phyloP scores from a whole-genome alignment of 2,797 vertebrate genomes.

The Tragopan temminckii region DNA sequence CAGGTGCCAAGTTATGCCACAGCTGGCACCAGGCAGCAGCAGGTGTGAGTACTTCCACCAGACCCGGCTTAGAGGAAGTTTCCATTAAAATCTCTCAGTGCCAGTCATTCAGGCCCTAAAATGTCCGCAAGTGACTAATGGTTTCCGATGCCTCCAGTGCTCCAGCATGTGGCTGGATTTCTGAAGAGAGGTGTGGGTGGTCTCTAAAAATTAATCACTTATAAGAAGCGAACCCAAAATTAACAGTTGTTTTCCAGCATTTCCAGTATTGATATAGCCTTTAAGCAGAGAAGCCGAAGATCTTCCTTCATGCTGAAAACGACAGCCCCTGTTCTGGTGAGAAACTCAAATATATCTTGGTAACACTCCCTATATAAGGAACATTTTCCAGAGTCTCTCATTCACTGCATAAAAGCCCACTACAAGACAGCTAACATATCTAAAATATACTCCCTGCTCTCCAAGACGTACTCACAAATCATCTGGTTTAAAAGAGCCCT shows the following conservation, averaged over 20 bases:
- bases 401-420: slow-evolving; percentile 7
- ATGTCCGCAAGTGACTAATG: neutral
- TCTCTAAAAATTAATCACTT: neutral
- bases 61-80: neutral
- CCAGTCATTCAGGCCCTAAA: neutral
- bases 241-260: neutral
- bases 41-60: neutral
- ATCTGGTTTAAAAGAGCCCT: slow-evolving; percentile 15
- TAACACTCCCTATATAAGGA: slow-evolving; percentile 9
- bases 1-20: fast-evolving
- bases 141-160: neutral
- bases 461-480: slow-evolving; percentile 16
- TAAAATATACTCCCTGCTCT: slow-evolving; percentile 2
- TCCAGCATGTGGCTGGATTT: neutral
- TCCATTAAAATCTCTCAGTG: neutral
- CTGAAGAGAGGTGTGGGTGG: neutral
- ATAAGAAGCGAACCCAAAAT: neutral
- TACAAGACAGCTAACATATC: slow-evolving; percentile 15
- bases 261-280: neutral
- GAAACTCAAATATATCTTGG: slow-evolving; percentile 5
- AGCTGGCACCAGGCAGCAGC: neutral
- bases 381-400: slow-evolving; percentile 47
- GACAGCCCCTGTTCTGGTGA: neutral
- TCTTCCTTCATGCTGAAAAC: neutral
- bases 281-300: neutral